phyloP scores from a whole-genome alignment of 2,113 vertebrate species.

The Aptenodytes patagonicus region DNA sequence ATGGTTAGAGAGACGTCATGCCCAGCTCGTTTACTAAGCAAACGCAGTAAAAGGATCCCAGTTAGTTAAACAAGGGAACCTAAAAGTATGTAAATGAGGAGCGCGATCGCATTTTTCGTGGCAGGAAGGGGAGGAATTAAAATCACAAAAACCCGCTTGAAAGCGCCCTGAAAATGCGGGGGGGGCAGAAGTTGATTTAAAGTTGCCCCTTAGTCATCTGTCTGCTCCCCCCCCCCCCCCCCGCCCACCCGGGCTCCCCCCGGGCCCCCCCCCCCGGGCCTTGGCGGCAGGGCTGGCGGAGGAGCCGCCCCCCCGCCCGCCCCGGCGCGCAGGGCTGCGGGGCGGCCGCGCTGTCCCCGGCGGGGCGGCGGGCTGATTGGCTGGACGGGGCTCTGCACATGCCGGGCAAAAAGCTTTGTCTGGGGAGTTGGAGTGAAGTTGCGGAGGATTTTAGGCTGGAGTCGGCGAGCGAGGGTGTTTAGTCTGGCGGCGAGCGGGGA shows the following conservation, averaged over 20 bases:
- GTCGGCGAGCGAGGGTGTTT: constrained; percentile 73
- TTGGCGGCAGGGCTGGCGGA: no score
- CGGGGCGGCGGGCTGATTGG: constrained; percentile 79
- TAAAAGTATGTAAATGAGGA: background rate
- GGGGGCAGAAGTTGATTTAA: constrained; percentile 60
- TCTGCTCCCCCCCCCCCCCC: background rate
- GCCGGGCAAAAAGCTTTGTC: constrained; percentile 80
- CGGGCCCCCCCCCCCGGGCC: no score
- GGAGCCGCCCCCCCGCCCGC: background rate
- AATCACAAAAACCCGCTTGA: constrained; percentile 23
- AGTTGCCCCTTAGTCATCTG: constrained; percentile 69
- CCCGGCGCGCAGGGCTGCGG: background rate
- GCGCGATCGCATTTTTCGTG: background rate
- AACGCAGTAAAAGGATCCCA: background rate
- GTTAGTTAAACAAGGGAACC: constrained; percentile 32
- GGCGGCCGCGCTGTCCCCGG: constrained; percentile 56
- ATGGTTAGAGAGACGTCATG: background rate
- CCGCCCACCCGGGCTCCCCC: no score
- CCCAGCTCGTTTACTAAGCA: constrained; percentile 33
- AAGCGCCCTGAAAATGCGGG: background rate
- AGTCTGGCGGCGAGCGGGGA: constrained; percentile 70
- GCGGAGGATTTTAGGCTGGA: constrained; percentile 69
- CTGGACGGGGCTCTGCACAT: constrained; percentile 72
- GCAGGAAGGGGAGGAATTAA: constrained; percentile 45
- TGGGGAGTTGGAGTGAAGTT: constrained; percentile 78